Base-by-base conservation (phyloP, 1,140 invertebrate species). In the Hirudo medicinalis region DNA sequence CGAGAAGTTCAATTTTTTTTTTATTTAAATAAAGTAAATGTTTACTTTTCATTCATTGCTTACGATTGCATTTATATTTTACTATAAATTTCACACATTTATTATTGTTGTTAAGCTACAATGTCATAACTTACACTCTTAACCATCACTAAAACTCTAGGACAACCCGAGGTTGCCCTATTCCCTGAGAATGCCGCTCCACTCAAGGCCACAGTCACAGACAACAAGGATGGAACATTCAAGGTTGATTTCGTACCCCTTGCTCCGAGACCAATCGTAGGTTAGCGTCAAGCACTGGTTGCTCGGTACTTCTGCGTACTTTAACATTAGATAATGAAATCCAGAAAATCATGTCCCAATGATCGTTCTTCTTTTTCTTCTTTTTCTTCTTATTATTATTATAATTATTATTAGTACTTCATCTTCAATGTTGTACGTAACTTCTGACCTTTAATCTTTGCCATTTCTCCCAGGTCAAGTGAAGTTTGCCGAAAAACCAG, bases 401-500 rank as follows among this genome's bases (percentile, higher is more conserved):
- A n/a, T n/a, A n/a, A n/a, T n/a, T n/a, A n/a, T n/a, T n/a, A n/a
- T n/a, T n/a, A n/a, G n/a, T n/a, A n/a, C n/a, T n/a, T n/a, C n/a
- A n/a, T n/a, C n/a, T n/a, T n/a, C n/a, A n/a, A n/a, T n/a, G n/a
- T n/a, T n/a, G n/a, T n/a, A n/a, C n/a, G n/a, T n/a, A n/a, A n/a
- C n/a, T n/a, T 87, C 43, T 91, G 94, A 77, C 85, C 86, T 69
- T 91, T 90, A 5, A 89, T 91, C 77, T 93, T 94, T 77, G 87
- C 86, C 71, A 88, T 94, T 22, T 84, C 87, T 75, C 91, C 90
- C 25, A 36, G 67, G 29, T 36, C 29, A 68, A 29, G 67, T 68
- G 9, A 36, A n/a, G 29, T 68, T 68, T 68, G 67, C n/a, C n/a
- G 40, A 36, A 9, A 29, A 68, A 8, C 9, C 22, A 5, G 67